These are phyloP conservation scores for Mormyrus proboscirostris DNA, from an alignment of 2,797 vertebrate genomes.

Conservation along the genomic window DNA sequence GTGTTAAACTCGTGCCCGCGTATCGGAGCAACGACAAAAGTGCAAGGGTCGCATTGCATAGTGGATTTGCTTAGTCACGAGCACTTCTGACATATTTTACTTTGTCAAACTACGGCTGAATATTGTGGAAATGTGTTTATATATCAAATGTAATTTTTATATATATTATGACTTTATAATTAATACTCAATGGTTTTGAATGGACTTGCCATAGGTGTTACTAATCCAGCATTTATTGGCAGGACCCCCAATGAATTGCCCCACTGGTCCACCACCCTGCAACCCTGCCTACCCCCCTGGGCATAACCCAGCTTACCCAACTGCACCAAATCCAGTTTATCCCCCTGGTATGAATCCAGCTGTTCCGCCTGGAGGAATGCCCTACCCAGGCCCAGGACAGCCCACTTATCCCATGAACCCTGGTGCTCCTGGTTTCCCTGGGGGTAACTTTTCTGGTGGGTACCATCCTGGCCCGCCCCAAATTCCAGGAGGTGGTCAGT, in stretches of 20 bases:
- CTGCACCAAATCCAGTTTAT: constrained; percentile 35
- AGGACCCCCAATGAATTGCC: constrained; percentile 43
- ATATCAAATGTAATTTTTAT: not conserved
- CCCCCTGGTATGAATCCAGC: constrained; percentile 44
- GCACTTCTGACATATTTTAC: not conserved
- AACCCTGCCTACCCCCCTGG: constrained; percentile 45
- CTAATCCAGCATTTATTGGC: not conserved
- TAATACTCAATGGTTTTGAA: not conserved
- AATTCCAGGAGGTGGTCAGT: constrained; percentile 34
- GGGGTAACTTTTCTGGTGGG: constrained; percentile 19
- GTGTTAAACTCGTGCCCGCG: not conserved
- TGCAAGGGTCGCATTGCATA: not conserved
- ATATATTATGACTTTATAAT: not conserved
- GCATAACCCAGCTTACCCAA: constrained; percentile 37
- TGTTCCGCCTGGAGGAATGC: constrained; percentile 43
- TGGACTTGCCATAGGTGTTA: not conserved
- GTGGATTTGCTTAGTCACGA: not conserved
- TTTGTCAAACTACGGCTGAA: not conserved
- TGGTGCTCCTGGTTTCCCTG: constrained; percentile 42
- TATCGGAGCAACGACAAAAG: not conserved
- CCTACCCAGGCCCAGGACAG: constrained; percentile 45
- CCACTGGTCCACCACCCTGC: constrained; percentile 33
- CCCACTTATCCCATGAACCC: constrained; percentile 54
- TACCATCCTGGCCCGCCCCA: constrained; percentile 10
- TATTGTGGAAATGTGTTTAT: not conserved